Evolutionary conservation across 2,113 vertebrate genomes (phyloP).

Genomic region (Poeciliopsis turrubarensis): DNA sequence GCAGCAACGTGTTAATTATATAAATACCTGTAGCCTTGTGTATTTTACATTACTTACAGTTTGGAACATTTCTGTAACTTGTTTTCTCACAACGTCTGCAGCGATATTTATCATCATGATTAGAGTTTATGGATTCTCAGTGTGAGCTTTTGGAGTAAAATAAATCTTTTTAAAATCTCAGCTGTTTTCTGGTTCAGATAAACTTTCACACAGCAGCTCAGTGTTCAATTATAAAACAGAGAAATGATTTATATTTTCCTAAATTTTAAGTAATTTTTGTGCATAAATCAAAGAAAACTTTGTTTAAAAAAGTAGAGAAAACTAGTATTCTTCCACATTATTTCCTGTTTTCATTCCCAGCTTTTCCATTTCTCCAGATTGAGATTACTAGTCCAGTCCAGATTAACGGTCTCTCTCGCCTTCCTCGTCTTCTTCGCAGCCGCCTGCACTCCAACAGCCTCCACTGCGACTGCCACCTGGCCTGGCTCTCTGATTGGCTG

Average conservation of each 20-base stretch:
- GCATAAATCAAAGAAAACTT: neutral
- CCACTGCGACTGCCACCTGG: constrained; percentile 96
- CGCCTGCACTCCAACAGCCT: constrained; percentile 97
- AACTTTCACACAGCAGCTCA: no score
- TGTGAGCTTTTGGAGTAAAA: neutral
- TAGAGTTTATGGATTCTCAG: neutral
- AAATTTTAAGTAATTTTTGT: neutral
- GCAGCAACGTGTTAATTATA: neutral
- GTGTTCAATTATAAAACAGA: neutral
- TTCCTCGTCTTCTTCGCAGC: constrained; percentile 69
- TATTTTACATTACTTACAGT: no score
- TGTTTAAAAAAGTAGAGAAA: neutral
- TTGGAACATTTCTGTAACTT: no score
- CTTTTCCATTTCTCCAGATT: neutral
- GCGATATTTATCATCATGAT: no score
- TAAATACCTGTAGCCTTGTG: no score
- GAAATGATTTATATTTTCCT: neutral
- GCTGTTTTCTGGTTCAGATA: no score
- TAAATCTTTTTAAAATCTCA: no score
- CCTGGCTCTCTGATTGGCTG: constrained; percentile 98
- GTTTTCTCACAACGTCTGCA: no score
- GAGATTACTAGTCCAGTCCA: neutral
- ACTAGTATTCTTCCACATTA: neutral
- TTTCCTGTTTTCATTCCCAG: neutral
- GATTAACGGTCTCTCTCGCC: neutral